A percentile compares a stretch with the other conserved stretches of the same genome.
These are phyloP conservation scores for Metellina segmentata DNA, from an alignment of 2,888 invertebrate genomes.

Conservation along the genomic window DNA sequence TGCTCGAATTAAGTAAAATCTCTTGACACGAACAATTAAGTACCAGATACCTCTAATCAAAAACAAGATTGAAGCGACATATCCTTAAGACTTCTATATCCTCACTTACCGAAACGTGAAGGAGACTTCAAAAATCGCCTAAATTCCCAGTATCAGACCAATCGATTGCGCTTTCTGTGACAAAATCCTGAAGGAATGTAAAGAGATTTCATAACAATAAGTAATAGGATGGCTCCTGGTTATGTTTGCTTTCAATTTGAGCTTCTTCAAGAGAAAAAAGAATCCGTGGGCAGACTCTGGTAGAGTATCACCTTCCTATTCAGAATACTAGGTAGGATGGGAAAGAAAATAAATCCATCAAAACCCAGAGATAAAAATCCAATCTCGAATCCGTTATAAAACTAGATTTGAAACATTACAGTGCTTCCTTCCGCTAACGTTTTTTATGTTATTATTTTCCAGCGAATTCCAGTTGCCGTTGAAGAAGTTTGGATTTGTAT, in stretches of 20 bases:
- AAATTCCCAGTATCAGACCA: too few species aligned
- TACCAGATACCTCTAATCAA: too few species aligned
- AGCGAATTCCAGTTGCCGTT: background rate
- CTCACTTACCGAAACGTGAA: too few species aligned
- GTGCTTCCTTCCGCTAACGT: background rate
- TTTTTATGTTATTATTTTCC: background rate
- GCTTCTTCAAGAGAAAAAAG: background rate
- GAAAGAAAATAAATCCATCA: constrained; percentile 23
- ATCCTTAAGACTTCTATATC: too few species aligned
- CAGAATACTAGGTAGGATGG: background rate
- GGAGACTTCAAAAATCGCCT: too few species aligned
- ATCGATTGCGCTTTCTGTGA: too few species aligned
- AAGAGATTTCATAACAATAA: constrained; percentile 11
- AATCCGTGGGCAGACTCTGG: background rate
- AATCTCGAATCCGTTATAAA: constrained; percentile 38
- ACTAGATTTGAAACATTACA: constrained; percentile 23
- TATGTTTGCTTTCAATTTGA: constrained; percentile 21
- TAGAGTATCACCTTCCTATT: background rate
- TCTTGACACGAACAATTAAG: too few species aligned
- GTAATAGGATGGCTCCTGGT: background rate
- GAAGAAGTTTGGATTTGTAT: background rate
- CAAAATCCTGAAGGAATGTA: background rate
- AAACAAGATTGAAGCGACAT: too few species aligned
- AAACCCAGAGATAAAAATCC: constrained; percentile 29
- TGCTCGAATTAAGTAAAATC: too few species aligned